Evolutionary conservation across 2,797 vertebrate species (phyloP).

Genomic region (Chiloscyllium punctatum): DNA sequence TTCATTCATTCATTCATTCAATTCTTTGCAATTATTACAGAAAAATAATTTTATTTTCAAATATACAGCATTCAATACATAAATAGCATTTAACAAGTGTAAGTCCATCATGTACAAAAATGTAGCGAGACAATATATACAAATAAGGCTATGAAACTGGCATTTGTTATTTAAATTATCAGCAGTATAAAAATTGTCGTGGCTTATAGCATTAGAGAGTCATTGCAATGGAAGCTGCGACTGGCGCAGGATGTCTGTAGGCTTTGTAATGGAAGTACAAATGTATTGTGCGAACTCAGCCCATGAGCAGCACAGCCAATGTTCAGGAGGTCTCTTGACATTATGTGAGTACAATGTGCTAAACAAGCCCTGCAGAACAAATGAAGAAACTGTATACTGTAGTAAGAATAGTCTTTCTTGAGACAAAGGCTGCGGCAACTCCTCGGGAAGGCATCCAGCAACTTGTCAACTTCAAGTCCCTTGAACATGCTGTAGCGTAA

Average conservation of each 20-base stretch:
- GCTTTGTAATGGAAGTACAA: background rate
- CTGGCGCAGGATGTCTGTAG: background rate
- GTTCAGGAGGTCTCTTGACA: background rate
- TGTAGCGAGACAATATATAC: slow-evolving; percentile 30
- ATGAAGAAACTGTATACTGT: background rate
- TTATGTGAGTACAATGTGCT: background rate
- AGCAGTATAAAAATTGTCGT: background rate
- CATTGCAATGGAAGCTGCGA: background rate
- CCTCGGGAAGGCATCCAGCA: background rate
- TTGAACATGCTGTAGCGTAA: background rate
- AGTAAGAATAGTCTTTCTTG: background rate
- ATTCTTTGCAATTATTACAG: slow-evolving; percentile 8
- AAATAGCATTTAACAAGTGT: slow-evolving; percentile 27
- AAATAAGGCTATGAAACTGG: slow-evolving; percentile 5
- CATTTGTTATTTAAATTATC: slow-evolving; percentile 27
- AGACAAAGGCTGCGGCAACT: background rate
- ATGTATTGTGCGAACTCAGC: background rate
- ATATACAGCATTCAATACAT: slow-evolving; percentile 17
- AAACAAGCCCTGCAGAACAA: background rate
- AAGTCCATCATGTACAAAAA: slow-evolving; percentile 30
- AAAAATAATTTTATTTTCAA: slow-evolving; percentile 36
- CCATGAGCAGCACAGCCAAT: background rate
- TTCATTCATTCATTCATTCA: background rate
- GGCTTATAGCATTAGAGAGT: background rate
- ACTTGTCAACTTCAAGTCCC: background rate